Evolutionary conservation across 2,797 vertebrate genomes (phyloP).

Genomic region (Enteromius argenteus): DNA sequence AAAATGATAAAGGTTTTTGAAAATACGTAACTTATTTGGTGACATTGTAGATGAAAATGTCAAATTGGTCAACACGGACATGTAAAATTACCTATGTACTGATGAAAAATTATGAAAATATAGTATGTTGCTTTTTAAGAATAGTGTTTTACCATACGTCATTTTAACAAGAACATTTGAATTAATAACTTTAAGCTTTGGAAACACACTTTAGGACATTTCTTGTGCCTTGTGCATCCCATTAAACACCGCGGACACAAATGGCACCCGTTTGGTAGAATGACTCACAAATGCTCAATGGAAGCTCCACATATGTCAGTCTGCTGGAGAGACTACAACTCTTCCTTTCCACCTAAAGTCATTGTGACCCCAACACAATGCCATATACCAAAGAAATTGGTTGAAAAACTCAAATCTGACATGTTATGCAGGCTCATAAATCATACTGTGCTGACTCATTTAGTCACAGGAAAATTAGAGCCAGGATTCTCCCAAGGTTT

Average conservation of each 20-base stretch:
- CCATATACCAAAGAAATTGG: too few species aligned
- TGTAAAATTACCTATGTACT: background rate
- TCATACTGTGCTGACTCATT: too few species aligned
- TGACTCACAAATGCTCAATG: too few species aligned
- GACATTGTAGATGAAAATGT: background rate
- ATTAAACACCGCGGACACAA: background rate
- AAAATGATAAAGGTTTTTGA: background rate
- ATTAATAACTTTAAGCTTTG: background rate
- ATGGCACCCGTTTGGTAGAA: background rate
- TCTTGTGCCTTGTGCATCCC: background rate
- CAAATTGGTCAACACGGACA: background rate
- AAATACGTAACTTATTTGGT: background rate
- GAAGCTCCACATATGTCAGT: too few species aligned
- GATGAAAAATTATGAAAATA: background rate
- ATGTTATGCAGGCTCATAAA: too few species aligned
- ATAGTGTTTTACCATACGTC: too few species aligned
- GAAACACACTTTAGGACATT: background rate
- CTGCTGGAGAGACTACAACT: too few species aligned
- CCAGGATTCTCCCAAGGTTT: too few species aligned
- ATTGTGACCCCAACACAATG: too few species aligned
- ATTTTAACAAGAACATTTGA: background rate
- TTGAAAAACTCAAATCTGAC: too few species aligned
- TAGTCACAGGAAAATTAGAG: too few species aligned
- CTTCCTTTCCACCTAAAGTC: too few species aligned
- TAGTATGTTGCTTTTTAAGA: background rate